These are phyloP conservation scores for Balanococcus diminutus DNA, from an alignment of 2,888 invertebrate species.

Conservation along the genomic window DNA sequence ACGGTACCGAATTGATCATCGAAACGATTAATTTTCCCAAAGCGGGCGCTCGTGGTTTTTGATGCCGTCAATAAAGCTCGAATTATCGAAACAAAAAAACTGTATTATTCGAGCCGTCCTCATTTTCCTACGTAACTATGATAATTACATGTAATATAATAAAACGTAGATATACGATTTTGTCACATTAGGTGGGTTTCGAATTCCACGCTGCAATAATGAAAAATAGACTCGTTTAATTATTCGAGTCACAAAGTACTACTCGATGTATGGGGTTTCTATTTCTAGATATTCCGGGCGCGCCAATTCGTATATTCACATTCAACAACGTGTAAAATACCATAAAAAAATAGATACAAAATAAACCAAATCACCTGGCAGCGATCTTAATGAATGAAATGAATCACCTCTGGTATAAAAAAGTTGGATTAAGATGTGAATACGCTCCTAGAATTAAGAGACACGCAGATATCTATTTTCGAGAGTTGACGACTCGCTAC, in stretches of 20 bases:
- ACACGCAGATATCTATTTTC: slow-evolving; percentile 17
- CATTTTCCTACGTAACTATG: no score
- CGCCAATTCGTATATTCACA: background rate
- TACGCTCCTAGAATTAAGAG: background rate
- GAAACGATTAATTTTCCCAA: slow-evolving; percentile 2
- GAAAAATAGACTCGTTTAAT: slow-evolving; percentile 6
- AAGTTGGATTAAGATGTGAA: background rate
- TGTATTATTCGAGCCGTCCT: background rate
- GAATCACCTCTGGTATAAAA: background rate
- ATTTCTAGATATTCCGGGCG: background rate
- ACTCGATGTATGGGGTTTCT: background rate
- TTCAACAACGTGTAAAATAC: background rate
- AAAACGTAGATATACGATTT: background rate
- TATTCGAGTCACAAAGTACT: background rate
- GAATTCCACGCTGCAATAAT: background rate
- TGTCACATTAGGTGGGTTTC: background rate
- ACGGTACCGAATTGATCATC: background rate
- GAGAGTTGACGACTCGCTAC: background rate
- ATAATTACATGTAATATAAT: background rate
- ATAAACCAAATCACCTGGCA: slow-evolving; percentile 33
- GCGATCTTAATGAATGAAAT: slow-evolving; percentile 33
- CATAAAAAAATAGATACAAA: background rate
- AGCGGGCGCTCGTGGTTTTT: background rate
- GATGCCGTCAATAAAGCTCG: background rate
- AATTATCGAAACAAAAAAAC: background rate